These are phyloP conservation scores for Gouania willdenowi DNA, from an alignment of 2,797 vertebrate genomes.

Conservation along the genomic window DNA sequence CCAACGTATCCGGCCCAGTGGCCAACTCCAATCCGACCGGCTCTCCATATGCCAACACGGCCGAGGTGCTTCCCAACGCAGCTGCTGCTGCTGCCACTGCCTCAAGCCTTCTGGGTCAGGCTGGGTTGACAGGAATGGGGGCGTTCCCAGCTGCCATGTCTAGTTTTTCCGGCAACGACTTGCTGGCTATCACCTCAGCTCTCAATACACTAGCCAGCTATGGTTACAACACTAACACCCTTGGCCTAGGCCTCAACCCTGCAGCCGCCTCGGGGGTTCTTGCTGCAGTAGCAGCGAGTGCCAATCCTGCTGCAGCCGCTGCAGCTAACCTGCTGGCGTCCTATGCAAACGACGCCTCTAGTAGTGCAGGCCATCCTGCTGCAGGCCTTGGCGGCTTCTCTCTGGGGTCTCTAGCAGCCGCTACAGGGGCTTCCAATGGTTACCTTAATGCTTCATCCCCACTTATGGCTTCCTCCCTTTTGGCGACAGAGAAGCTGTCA, in stretches of 20 bases:
- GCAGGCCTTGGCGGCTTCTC: slow-evolving; percentile 82
- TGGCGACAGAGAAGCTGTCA: slow-evolving; percentile 88
- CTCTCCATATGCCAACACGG: slow-evolving; percentile 90
- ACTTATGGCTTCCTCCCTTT: slow-evolving; percentile 84
- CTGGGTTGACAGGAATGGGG: slow-evolving; percentile 84
- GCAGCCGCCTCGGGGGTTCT: slow-evolving; percentile 87
- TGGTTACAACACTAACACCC: slow-evolving; percentile 93
- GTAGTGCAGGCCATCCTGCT: slow-evolving; percentile 78
- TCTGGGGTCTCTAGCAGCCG: slow-evolving; percentile 85
- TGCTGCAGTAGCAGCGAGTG: slow-evolving; percentile 87
- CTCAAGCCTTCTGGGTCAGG: slow-evolving; percentile 87
- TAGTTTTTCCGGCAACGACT: slow-evolving; percentile 90
- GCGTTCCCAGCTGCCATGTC: slow-evolving; percentile 86
- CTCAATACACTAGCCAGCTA: slow-evolving; percentile 95
- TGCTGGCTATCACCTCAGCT: slow-evolving; percentile 92
- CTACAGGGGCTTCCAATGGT: slow-evolving; percentile 86
- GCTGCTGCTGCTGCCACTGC: slow-evolving; percentile 85
- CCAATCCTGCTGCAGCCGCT: slow-evolving; percentile 88
- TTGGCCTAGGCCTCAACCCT: slow-evolving; percentile 89
- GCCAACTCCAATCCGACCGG: slow-evolving; percentile 96
- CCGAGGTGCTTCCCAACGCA: slow-evolving; percentile 84
- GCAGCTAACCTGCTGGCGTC: slow-evolving; percentile 90
- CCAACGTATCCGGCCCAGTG: slow-evolving; percentile 91
- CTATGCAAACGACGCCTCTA: slow-evolving; percentile 84
- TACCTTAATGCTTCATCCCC: slow-evolving; percentile 88